A percentile compares a stretch with the other conserved stretches of the same genome.
Evolutionary conservation across 2,888 invertebrate genomes (phyloP).

Genomic region (Phymatocera aterrima): DNA sequence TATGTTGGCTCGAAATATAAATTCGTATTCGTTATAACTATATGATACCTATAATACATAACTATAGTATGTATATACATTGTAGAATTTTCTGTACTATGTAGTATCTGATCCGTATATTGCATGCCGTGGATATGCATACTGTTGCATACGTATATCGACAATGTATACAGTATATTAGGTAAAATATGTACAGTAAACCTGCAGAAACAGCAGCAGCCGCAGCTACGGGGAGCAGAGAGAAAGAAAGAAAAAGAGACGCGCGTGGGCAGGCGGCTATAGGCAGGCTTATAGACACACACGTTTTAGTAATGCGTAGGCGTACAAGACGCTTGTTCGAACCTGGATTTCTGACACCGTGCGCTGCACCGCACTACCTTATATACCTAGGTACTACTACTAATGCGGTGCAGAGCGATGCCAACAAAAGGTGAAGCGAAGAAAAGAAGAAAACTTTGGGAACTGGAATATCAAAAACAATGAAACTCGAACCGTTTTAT

Average conservation of each 20-base stretch:
- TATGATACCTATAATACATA: too few relatives aligned
- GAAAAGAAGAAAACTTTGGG: too few relatives aligned
- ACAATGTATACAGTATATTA: background rate
- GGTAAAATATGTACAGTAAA: background rate
- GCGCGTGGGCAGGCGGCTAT: background rate
- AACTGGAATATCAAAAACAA: too few relatives aligned
- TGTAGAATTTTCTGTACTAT: background rate
- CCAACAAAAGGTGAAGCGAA: constrained; percentile 43
- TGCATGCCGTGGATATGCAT: background rate
- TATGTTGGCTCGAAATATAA: too few relatives aligned
- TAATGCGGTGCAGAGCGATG: constrained; percentile 33
- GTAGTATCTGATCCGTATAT: background rate
- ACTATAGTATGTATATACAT: background rate
- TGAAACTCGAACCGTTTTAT: too few relatives aligned
- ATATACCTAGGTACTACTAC: background rate
- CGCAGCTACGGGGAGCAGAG: background rate
- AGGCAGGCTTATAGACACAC: background rate
- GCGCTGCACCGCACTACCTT: constrained; percentile 32
- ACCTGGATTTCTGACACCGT: constrained; percentile 54
- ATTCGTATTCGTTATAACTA: too few relatives aligned
- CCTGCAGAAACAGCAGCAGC: too few relatives aligned
- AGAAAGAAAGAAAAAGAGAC: background rate
- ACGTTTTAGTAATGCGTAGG: constrained; percentile 55
- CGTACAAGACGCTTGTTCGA: constrained; percentile 51
- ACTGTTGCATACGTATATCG: background rate